Evolutionary conservation across 2,888 invertebrate species (phyloP), one percentile per base, ranked within the genome.

Genomic region (Mechanitis mazaeus): DNA sequence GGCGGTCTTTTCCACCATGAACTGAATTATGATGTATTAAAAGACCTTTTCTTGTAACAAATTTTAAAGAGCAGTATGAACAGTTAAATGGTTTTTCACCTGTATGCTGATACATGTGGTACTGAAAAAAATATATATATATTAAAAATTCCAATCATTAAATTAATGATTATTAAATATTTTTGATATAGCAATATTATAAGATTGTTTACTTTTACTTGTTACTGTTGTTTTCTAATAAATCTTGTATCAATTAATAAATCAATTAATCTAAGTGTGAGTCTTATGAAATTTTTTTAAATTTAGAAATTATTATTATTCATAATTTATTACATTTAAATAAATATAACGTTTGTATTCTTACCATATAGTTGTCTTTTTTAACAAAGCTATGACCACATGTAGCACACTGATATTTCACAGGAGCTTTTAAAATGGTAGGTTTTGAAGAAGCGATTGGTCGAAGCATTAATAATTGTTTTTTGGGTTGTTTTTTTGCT

Each of bases 11-110:
- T 3, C 63, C 68, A 2, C 82, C 81, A 60, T 88, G 88, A 54
- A 74, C 68, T 54, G 79, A 84, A 56, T 82, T 81, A 63, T 87
- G 83, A 61, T 88, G 88, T n/a, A 83, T 66, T 2, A 78, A 67
- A 33, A 87, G 71, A n/a, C 86, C 87, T 72, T 75, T 77, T 68
- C 81, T 75, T 1, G 87, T 86, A 3, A 87, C 80, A 69, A 84
- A 88, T 60, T 79, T 80, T 54, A 81, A 83, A 31, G 77, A 50
- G 63, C 88, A 88, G 79, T 95, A 95, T 47, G 95, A 94, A 82
- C 97, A 97, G 81, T 96, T 95, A 81, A 96, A 97, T 38, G 97
- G 97, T 80, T 97, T 97, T 79, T 96, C 95, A 56, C 97, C 97
- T 0, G 97, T 97, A 76, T 97, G 97, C 71, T 86, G 83, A 68